phyloP scores from a whole-genome alignment of 2,888 invertebrate genomes.

The Dryobotodes eremita region DNA sequence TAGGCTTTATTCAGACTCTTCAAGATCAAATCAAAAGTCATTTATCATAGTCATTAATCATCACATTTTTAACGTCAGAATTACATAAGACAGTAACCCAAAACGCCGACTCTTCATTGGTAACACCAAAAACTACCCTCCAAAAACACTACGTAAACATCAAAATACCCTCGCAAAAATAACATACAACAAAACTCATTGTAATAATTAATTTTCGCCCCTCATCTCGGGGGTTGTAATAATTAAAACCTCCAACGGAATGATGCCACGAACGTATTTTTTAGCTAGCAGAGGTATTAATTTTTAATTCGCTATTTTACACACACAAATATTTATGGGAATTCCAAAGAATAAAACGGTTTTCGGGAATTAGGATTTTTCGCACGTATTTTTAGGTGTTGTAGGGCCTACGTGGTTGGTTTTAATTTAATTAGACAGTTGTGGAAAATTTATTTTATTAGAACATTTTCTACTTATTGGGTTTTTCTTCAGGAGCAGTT shows the following conservation, averaged over 20 bases:
- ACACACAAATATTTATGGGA: slow-evolving; percentile 48
- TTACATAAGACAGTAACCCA: too few species aligned
- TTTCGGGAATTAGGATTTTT: slow-evolving; percentile 39
- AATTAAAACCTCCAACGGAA: slow-evolving; percentile 46
- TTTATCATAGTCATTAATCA: too few species aligned
- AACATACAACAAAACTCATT: slow-evolving; percentile 27
- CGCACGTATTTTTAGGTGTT: slow-evolving; percentile 25
- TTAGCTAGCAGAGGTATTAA: slow-evolving; percentile 42
- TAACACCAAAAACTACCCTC: background rate
- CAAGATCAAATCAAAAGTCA: too few species aligned
- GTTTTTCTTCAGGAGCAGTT: background rate
- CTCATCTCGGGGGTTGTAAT: slow-evolving; percentile 31
- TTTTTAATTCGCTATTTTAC: slow-evolving; percentile 55
- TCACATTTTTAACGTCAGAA: too few species aligned
- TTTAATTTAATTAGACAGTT: slow-evolving; percentile 25
- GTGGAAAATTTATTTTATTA: slow-evolving; percentile 26
- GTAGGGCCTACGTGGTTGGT: slow-evolving; percentile 12
- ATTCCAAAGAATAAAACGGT: slow-evolving; percentile 39
- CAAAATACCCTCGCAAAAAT: slow-evolving; percentile 17
- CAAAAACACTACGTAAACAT: slow-evolving; percentile 3
- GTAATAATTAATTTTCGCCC: slow-evolving; percentile 52
- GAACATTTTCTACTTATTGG: background rate
- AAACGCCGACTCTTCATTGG: too few species aligned
- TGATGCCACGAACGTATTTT: slow-evolving; percentile 33
- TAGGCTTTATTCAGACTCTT: too few species aligned